A percentile compares a stretch with the other conserved stretches of the same genome.
These are phyloP conservation scores for Burhinus oedicnemus DNA, from an alignment of 2,113 vertebrate species.

Conservation along the genomic window DNA sequence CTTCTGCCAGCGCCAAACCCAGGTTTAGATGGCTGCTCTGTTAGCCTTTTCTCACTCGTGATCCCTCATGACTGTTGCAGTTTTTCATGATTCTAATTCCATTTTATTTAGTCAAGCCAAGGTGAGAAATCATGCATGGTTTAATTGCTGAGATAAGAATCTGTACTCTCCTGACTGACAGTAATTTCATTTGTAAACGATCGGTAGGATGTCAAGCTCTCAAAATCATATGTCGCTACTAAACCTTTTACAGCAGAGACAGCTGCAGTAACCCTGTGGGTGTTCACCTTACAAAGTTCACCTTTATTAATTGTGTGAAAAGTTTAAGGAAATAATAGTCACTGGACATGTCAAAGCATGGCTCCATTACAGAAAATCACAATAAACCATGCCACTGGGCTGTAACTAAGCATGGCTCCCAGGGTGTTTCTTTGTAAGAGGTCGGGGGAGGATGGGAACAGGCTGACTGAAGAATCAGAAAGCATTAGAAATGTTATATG, in stretches of 20 bases:
- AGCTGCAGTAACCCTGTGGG: neutral
- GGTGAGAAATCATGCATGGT: neutral
- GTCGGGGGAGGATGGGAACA: neutral
- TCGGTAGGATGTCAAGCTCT: neutral
- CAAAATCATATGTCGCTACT: neutral
- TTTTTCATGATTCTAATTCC: neutral
- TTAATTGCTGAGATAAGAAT: neutral
- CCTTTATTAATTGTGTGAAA: neutral
- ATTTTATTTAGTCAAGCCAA: neutral
- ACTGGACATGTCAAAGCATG: neutral
- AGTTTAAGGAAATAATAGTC: neutral
- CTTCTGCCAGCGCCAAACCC: neutral
- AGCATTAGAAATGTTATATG: neutral
- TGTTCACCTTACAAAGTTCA: neutral
- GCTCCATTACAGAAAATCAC: neutral
- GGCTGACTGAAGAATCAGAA: neutral
- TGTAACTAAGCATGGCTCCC: neutral
- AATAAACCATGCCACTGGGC: neutral
- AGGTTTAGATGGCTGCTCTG: neutral
- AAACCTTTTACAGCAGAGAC: neutral
- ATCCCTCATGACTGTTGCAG: rapidly evolving
- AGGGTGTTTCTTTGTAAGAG: neutral
- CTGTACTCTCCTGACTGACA: neutral
- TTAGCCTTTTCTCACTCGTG: neutral
- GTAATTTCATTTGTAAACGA: neutral